Percentiles rank a stretch among this genome's conserved stretches.
Conservation (phyloP, 2,888 invertebrate species). For the Drosophila glabriapex region DNA sequence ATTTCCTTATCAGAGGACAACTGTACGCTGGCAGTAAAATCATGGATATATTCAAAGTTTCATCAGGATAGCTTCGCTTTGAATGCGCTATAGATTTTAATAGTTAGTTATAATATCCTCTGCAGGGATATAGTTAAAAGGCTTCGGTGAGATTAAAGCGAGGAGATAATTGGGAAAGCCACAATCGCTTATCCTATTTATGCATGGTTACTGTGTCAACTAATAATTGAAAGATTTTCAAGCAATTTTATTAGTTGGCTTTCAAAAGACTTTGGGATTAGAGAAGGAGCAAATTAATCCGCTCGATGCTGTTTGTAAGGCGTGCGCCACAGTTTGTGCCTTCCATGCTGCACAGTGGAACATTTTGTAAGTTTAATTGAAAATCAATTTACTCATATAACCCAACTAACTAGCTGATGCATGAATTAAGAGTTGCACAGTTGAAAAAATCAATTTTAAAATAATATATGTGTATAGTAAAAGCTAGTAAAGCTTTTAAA, state of each 20-base stretch:
- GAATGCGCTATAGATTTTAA: not conserved
- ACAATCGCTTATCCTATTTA: not conserved
- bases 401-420: not conserved
- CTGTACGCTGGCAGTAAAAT: not conserved
- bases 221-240: constrained; percentile 67
- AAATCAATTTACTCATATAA: not conserved
- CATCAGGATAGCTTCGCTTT: not conserved
- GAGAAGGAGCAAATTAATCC: constrained; percentile 31
- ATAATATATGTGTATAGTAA: not conserved
- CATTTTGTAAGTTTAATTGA: not conserved
- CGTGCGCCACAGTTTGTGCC: constrained; percentile 10
- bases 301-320: constrained; percentile 4
- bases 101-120: not conserved
- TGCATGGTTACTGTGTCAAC: constrained; percentile 10
- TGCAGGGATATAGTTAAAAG: not conserved
- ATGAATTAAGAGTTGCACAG: not conserved
- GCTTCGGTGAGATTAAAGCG: not conserved
- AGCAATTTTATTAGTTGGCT: constrained; percentile 39
- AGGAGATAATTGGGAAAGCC: not conserved
- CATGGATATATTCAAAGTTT: not conserved
- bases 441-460: not conserved
- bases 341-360: constrained; percentile 20
- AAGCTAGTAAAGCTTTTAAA: not conserved
- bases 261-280: constrained; percentile 29
- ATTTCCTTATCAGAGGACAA: not conserved